Conservation (phyloP, 2,888 invertebrate species). For the Sarcophaga carnaria region DNA sequence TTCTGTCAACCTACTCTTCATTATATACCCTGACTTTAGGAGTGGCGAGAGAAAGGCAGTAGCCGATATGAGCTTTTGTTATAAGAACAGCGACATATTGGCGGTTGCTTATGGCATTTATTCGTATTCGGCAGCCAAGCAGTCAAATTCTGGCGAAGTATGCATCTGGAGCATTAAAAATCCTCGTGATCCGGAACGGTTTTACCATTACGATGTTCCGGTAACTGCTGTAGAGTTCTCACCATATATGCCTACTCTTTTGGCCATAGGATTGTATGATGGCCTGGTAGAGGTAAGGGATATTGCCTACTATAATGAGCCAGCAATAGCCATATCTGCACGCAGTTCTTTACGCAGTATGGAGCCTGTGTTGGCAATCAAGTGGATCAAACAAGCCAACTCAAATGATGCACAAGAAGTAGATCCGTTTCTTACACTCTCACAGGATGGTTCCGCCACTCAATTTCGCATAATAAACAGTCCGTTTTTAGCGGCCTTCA, state of each 20-base stretch:
- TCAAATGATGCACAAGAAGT: conserved; percentile 78
- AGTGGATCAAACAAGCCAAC: conserved; percentile 83
- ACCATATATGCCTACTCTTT: conserved; percentile 85
- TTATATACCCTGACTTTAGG: conserved; percentile 82
- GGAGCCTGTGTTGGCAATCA: conserved; percentile 86
- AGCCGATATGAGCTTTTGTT: conserved; percentile 86
- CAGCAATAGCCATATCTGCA: conserved; percentile 83
- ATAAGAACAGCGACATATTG: conserved; percentile 86
- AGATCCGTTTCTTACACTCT: conserved; percentile 84
- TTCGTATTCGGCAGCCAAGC: conserved; percentile 83
- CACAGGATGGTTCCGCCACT: conserved; percentile 86
- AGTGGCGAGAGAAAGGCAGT: conserved; percentile 81
- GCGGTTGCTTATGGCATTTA: conserved; percentile 90
- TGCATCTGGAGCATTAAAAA: conserved; percentile 92
- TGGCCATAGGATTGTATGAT: conserved; percentile 89
- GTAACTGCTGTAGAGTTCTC: conserved; percentile 89
- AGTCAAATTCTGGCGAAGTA: conserved; percentile 85
- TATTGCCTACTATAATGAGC: conserved; percentile 83
- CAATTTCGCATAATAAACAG: conserved; percentile 84
- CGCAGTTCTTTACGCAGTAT: conserved; percentile 84
- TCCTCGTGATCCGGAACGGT: conserved; percentile 88
- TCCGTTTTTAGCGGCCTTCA: conserved; percentile 84
- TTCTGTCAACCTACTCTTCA: conserved; percentile 86
- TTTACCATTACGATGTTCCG: conserved; percentile 85
- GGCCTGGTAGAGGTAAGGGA: conserved; percentile 89